Conservation (phyloP, 53 echinoderm and acorn worm genomes). For the Mesocentrotus franciscanus region DNA sequence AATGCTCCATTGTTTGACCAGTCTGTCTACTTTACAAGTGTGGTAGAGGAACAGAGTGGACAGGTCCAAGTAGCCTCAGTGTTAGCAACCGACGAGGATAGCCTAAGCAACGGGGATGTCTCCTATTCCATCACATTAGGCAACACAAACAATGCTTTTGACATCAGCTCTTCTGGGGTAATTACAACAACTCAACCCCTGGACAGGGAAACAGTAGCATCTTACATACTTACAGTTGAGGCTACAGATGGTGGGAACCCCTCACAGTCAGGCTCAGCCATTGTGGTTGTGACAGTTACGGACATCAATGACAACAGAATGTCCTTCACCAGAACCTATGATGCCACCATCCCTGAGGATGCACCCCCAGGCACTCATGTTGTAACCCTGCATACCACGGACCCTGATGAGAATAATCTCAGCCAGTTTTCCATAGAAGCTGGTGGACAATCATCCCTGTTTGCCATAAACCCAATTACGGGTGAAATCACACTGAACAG, state of each 20-base stretch:
- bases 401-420: slow-evolving; percentile 78
- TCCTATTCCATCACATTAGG: slow-evolving; percentile 73
- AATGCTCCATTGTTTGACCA: slow-evolving; percentile 84
- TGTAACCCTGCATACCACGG: slow-evolving; percentile 81
- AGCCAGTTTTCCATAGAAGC: slow-evolving; percentile 74
- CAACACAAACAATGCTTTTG: slow-evolving; percentile 80
- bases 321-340: slow-evolving; percentile 77
- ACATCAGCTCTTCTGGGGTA: slow-evolving; percentile 76
- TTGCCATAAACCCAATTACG: slow-evolving; percentile 76
- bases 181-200: slow-evolving; percentile 76
- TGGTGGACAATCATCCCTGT: slow-evolving; percentile 68
- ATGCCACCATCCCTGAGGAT: slow-evolving; percentile 83
- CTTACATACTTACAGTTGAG: slow-evolving; percentile 78
- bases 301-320: slow-evolving; percentile 90
- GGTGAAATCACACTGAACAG: slow-evolving; percentile 82
- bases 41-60: slow-evolving; percentile 69
- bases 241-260: slow-evolving; percentile 87
- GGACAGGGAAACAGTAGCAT: slow-evolving; percentile 78
- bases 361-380: slow-evolving; percentile 75
- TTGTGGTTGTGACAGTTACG: slow-evolving; percentile 78
- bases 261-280: slow-evolving; percentile 65
- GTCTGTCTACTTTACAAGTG: slow-evolving; percentile 65
- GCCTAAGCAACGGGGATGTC: slow-evolving; percentile 74
- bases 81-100: slow-evolving; percentile 81
- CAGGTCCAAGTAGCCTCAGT: slow-evolving; percentile 72